Conservation (phyloP, 2,113 vertebrate species). For the mouse (Mus musculus) region DNA sequence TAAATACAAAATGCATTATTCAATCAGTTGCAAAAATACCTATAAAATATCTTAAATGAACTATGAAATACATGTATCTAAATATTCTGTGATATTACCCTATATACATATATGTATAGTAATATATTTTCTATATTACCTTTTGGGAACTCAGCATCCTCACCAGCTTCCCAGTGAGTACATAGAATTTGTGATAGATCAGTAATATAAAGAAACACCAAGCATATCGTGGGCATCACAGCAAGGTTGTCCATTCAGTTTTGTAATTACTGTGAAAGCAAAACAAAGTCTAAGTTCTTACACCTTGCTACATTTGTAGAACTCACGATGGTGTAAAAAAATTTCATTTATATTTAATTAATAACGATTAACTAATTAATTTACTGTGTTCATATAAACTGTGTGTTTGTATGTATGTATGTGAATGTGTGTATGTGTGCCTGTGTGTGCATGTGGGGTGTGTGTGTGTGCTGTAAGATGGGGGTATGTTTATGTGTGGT, state of each 20-base stretch:
- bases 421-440: background rate
- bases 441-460: background rate
- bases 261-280: background rate
- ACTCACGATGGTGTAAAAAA: background rate
- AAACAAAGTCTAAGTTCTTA: background rate
- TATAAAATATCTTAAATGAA: background rate
- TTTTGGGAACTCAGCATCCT: background rate
- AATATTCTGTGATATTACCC: background rate
- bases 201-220: background rate
- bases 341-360: background rate
- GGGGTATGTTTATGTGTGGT: background rate
- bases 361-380: background rate
- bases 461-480: background rate
- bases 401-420: background rate
- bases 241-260: background rate
- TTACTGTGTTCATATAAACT: background rate
- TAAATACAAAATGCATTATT: background rate
- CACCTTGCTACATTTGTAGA: too few relatives aligned
- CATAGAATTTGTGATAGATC: background rate
- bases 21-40: background rate
- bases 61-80: background rate
- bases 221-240: fast-evolving
- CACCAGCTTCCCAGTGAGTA: background rate
- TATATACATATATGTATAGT: background rate
- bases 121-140: background rate